Evolutionary conservation across 2,888 invertebrate genomes (phyloP).

Genomic region (Timema podura): DNA sequence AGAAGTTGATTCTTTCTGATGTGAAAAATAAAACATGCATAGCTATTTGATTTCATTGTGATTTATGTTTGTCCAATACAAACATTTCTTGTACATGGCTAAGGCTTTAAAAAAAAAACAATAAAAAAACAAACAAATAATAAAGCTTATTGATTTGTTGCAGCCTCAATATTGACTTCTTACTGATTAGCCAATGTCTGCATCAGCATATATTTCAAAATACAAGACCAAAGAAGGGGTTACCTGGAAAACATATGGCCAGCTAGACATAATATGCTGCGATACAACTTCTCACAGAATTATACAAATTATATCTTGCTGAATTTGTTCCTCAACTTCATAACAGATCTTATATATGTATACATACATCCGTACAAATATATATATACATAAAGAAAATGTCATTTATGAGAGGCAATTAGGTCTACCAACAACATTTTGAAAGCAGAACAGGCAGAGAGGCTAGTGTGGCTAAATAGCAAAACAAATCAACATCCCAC

Average conservation of each 20-base stretch:
- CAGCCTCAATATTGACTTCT: too few species aligned
- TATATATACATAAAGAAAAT: not conserved
- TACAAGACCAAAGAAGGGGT: too few species aligned
- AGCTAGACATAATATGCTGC: not conserved
- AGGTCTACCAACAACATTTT: not conserved
- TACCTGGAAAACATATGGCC: too few species aligned
- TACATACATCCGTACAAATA: not conserved
- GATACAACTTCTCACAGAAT: not conserved
- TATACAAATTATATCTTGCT: not conserved
- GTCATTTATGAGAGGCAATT: not conserved
- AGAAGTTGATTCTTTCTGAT: too few species aligned
- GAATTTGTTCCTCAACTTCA: not conserved
- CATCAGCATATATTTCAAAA: too few species aligned
- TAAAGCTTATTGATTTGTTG: too few species aligned
- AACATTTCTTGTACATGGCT: too few species aligned
- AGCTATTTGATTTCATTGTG: too few species aligned
- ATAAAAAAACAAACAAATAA: too few species aligned
- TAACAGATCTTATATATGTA: slow-evolving; percentile 12
- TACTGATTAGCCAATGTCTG: not conserved
- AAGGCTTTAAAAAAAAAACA: too few species aligned
- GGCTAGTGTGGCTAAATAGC: not conserved
- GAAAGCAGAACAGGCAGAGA: not conserved
- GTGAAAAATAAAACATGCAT: not conserved
- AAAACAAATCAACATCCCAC: not conserved
- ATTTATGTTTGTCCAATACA: too few species aligned